A percentile compares a stretch with the other conserved stretches of the same genome.
Conservation (phyloP, 2,797 vertebrate species). For the Xenops minutus region DNA sequence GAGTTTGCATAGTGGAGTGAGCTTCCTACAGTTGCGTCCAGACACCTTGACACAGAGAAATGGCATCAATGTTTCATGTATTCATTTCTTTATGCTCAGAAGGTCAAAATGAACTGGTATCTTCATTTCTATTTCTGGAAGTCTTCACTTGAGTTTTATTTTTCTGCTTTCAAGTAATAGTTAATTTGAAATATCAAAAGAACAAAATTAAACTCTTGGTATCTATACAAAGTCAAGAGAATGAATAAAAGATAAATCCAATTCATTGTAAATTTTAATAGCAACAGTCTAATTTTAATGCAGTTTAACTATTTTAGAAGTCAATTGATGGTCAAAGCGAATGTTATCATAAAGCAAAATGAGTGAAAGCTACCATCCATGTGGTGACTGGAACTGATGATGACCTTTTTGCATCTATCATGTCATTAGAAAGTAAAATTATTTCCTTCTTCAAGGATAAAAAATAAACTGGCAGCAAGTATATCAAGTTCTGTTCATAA, state of each 20-base stretch:
- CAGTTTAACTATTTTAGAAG: neutral
- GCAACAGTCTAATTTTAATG: neutral
- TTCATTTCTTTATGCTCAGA: neutral
- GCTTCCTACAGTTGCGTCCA: neutral
- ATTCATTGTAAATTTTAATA: neutral
- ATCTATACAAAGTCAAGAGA: neutral
- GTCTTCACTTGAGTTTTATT: slow-evolving; percentile 10
- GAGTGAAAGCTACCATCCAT: neutral
- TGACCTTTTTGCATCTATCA: neutral
- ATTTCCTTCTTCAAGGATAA: slow-evolving; percentile 5
- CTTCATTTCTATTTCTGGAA: neutral
- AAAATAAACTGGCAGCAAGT: neutral
- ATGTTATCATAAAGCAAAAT: neutral
- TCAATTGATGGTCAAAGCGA: slow-evolving; percentile 19
- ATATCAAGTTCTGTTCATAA: slow-evolving; percentile 10
- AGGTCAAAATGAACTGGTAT: neutral
- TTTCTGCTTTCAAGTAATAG: neutral
- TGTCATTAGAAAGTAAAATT: slow-evolving; percentile 11
- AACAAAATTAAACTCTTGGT: neutral
- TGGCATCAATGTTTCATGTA: neutral
- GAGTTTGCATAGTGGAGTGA: neutral
- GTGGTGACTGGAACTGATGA: neutral
- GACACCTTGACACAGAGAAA: neutral
- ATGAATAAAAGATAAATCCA: slow-evolving; percentile 17
- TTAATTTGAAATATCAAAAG: slow-evolving; percentile 15